Evolutionary conservation across 2,797 vertebrate species (phyloP), one percentile per base, ranked within the genome.

Genomic region (Anas bernieri): DNA sequence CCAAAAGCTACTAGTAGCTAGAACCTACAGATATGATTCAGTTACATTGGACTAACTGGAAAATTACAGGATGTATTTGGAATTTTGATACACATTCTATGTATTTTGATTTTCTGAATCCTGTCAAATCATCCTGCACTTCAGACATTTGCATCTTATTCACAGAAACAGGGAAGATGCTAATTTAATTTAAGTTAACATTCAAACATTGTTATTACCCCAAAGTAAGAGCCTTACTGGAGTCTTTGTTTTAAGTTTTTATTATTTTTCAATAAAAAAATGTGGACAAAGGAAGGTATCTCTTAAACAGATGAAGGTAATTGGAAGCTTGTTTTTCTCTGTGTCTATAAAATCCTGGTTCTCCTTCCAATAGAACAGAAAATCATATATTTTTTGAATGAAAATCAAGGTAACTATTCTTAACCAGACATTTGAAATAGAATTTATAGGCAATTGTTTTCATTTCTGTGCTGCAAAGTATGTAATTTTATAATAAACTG

Each of bases 91-190:
- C 68, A 89, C 46, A 23, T 48, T 48, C 12, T 2, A 48, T 48
- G 23, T 48, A 48, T 48, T 23, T 48, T 23, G 18, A 58, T 72
- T 87, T 55, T 79, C 76, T 76, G 79, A 90, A 61, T 28, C 50
- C 50, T 81, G 52, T 64, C 48, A 92, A 90, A 61, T 28, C 50
- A 73, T 26, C 3, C 31, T 54, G 17, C 17, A 11, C 68, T 92
- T 89, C 33, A 90, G 59, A 83, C 23, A 64, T 74, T 84, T 89
- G 31, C n/a, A 43, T 68, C 84, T 91, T 93, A 35, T 77, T 91
- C 48, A 75, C 64, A 86, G 78, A 89, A 92, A 84, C 6, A 41
- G 22, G 56, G 43, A 80, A 85, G 22, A 56, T 17, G 11, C 2
- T 85, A 50, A 61, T 45, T 94, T 68, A n/a, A 43, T 94, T 90